Percentiles rank a stretch among this genome's conserved stretches.
phyloP scores from a whole-genome alignment of 2,888 invertebrate species.

The Ellobium chinense region DNA sequence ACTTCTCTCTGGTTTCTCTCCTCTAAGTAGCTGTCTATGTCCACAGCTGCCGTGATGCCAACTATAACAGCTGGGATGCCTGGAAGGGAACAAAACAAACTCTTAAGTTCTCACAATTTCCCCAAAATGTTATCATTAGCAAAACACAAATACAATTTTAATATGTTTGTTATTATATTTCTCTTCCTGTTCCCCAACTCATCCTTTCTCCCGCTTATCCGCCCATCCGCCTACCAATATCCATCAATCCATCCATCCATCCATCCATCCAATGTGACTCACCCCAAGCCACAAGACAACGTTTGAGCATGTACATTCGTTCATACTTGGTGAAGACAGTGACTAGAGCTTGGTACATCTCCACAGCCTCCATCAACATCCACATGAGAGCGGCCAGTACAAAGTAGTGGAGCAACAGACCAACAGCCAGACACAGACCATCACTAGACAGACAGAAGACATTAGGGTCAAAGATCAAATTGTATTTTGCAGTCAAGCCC shows the following conservation, averaged over 20 bases:
- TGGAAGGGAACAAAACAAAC: constrained; percentile 62
- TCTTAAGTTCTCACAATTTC: too few relatives aligned
- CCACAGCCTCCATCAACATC: constrained; percentile 80
- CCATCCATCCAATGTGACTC: too few relatives aligned
- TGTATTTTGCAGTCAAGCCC: too few relatives aligned
- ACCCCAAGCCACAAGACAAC: constrained; percentile 81
- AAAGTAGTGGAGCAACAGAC: constrained; percentile 79
- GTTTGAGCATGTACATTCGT: constrained; percentile 80
- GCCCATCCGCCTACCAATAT: too few relatives aligned
- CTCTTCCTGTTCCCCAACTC: too few relatives aligned
- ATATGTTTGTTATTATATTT: too few relatives aligned
- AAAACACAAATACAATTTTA: too few relatives aligned
- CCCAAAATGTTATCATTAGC: too few relatives aligned
- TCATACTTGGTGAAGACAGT: constrained; percentile 81
- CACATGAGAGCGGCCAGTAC: constrained; percentile 80
- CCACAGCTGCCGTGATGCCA: constrained; percentile 74
- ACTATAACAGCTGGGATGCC: constrained; percentile 80
- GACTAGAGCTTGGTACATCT: constrained; percentile 81
- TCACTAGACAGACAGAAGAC: too few relatives aligned
- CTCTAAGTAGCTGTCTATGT: constrained; percentile 66
- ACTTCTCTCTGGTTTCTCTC: not conserved
- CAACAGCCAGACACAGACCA: constrained; percentile 74
- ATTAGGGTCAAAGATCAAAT: too few relatives aligned
- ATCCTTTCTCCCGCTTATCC: too few relatives aligned
- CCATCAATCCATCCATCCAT: too few relatives aligned